phyloP scores from a whole-genome alignment of 2,113 vertebrate species.

The Erinaceus europaeus region DNA sequence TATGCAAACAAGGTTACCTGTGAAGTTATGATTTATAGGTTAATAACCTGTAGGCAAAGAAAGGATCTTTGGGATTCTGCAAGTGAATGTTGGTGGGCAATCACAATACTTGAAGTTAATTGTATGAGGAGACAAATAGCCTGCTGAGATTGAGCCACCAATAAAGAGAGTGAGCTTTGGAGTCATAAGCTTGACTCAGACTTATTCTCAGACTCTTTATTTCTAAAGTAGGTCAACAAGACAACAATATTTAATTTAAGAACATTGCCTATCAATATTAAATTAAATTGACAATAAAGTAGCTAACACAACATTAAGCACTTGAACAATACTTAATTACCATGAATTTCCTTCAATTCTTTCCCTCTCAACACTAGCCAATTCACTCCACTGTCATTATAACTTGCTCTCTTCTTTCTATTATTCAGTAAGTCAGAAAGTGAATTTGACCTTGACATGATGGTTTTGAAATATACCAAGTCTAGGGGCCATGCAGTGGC shows the following conservation, averaged over 20 bases:
- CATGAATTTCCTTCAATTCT: not conserved
- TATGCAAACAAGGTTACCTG: not conserved
- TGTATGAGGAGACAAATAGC: not conserved
- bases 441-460: not conserved
- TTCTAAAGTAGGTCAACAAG: not conserved
- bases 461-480: not conserved
- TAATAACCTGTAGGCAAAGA: slow-evolving; percentile 17
- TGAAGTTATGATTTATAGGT: not conserved
- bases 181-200: too few relatives aligned
- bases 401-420: slow-evolving; percentile 1
- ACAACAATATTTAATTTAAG: not conserved
- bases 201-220: not conserved
- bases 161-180: too few relatives aligned
- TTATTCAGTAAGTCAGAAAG: not conserved
- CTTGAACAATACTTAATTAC: not conserved
- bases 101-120: not conserved
- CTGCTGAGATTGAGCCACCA: not conserved
- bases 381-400: not conserved
- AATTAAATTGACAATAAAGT: too few relatives aligned
- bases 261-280: too few relatives aligned
- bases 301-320: not conserved
- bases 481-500: too few relatives aligned
- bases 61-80: slow-evolving; percentile 27
- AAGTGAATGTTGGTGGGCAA: not conserved
- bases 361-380: not conserved